These are phyloP conservation scores for Sinocyclocheilus anshuiensis DNA, from an alignment of 2,113 vertebrate genomes.

Conservation along the genomic window DNA sequence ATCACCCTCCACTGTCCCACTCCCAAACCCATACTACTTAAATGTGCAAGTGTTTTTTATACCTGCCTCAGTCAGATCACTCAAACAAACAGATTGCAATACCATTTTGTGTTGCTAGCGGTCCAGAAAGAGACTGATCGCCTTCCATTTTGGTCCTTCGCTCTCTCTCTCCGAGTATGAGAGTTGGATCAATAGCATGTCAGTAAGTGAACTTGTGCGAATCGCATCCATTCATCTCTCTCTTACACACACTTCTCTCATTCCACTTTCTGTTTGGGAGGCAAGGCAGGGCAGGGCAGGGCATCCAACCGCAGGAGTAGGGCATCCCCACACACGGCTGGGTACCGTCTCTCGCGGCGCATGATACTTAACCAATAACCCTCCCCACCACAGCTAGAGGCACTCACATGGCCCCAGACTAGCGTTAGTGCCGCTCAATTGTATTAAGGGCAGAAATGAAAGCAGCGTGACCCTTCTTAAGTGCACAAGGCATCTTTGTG, in stretches of 20 bases:
- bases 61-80: background rate
- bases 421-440: constrained; percentile 38
- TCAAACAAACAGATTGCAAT: background rate
- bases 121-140: background rate
- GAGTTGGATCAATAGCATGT: constrained; percentile 34
- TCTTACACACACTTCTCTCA: background rate
- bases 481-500: constrained; percentile 48
- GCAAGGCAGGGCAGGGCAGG: background rate
- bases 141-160: background rate
- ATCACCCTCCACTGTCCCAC: background rate
- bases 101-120: background rate
- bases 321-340: constrained; percentile 18
- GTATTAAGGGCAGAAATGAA: constrained; percentile 35
- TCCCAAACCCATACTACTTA: background rate
- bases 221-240: constrained; percentile 42
- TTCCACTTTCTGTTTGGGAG: background rate
- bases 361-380: background rate
- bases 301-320: constrained; percentile 23
- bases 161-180: constrained; percentile 16
- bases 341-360: background rate
- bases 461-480: constrained; percentile 40
- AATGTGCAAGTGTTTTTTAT: background rate
- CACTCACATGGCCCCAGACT: constrained; percentile 37
- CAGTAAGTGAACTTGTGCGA: constrained; percentile 27
- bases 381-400: constrained; percentile 27